Evolutionary conservation across 2,113 vertebrate species (phyloP), one percentile per base, ranked within the genome.

Genomic region (Mystacornis crossleyi): DNA sequence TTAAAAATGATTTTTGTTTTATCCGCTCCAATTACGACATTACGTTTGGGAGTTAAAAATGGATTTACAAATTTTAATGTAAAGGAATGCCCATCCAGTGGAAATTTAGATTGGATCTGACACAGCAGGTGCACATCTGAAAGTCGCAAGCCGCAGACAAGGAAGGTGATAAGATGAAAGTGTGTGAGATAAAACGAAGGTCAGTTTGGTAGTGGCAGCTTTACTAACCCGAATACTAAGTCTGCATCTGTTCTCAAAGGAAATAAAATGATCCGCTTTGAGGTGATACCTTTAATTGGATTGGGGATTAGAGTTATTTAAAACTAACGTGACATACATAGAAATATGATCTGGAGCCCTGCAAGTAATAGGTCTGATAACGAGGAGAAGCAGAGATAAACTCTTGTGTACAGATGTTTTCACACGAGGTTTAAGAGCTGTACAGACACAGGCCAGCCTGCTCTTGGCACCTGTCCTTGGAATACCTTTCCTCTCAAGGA

Each of bases 121-220:
- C 60, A 34, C 77, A 65, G 10, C 55, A 89, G 78, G 66, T 93
- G 60, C 43, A 67, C 85, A 74, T 92, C 72, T 95, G 94, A 93
- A 84, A 95, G 58, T 73, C 55, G 6, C 51, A 70, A 62, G 93
- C 18, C 79, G 28, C 62, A 88, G 54, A 74, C 91, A 96, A 91
- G 66, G 95, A 82, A 90, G 71, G 29, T 73, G 91, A 94, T 60
- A 75, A 93, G 87, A 97, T 91, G 86, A 85, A 95, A 93, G 83
- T 69, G 71, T 50, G 55, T 43, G 67, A 94, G 83, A 96, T 91
- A 96, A 98, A 96, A 94, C 18, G 73, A 97, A 98, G 97, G 96
- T 97, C 96, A 96, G 81, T n/a, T 74, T 83, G 93, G 84, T 12
- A 90, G 84, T 83, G 66, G 78, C 40, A 89, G 58, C 89, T 95